These are phyloP conservation scores for Lucilia cuprina DNA, from an alignment of 1,140 invertebrate species.

Conservation along the genomic window DNA sequence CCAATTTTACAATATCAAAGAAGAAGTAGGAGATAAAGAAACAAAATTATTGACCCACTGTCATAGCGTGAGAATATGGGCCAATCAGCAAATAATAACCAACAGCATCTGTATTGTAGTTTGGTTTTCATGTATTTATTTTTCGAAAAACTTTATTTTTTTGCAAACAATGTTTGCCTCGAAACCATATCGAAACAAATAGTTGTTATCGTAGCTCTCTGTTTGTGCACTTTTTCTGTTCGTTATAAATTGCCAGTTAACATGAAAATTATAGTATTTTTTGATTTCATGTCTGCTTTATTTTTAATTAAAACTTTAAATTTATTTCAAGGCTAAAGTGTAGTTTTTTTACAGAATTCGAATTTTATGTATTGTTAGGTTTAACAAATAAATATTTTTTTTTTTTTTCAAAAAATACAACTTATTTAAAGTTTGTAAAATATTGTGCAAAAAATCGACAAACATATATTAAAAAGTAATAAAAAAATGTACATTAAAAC, in stretches of 20 bases:
- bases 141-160: neutral
- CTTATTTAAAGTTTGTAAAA: neutral
- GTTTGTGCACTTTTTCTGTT: neutral
- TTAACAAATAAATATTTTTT: no score
- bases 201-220: neutral
- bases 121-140: neutral
- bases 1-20: no score
- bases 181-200: no score
- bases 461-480: neutral
- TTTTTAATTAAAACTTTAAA: neutral
- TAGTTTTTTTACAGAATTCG: neutral
- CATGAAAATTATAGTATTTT: neutral
- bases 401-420: no score
- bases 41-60: no score
- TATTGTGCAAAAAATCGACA: neutral
- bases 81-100: no score
- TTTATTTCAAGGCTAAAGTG: neutral
- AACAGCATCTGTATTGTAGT: neutral
- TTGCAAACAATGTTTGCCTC: neutral
- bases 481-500: neutral
- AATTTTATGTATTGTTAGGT: no score
- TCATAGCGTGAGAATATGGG: no score
- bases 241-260: neutral
- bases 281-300: neutral
- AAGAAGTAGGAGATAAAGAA: no score